Conservation (phyloP, 2,888 invertebrate species). For the Chloroclysta siterata region DNA sequence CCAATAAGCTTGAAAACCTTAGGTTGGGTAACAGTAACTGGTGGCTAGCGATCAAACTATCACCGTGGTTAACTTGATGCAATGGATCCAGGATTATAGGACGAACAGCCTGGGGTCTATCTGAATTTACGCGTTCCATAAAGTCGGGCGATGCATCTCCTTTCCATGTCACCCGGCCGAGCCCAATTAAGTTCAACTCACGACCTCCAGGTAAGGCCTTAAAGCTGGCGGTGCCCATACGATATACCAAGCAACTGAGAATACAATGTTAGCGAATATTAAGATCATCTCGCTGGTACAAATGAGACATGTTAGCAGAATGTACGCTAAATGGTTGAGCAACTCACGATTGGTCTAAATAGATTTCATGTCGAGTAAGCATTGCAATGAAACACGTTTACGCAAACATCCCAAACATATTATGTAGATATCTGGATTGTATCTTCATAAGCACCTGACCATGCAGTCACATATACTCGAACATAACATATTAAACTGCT, state of each 20-base stretch:
- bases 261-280: constrained; percentile 12
- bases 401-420: too few relatives aligned
- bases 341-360: constrained; percentile 2
- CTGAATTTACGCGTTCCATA: constrained; percentile 81
- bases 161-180: constrained; percentile 81
- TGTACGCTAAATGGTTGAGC: not conserved
- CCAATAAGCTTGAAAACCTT: too few relatives aligned
- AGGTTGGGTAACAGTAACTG: too few relatives aligned
- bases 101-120: constrained; percentile 70
- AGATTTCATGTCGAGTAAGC: not conserved
- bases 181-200: constrained; percentile 84
- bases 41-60: not conserved
- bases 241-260: constrained; percentile 7
- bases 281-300: constrained; percentile 12
- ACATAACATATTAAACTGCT: too few relatives aligned
- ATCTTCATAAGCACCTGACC: too few relatives aligned
- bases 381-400: not conserved
- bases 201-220: constrained; percentile 70
- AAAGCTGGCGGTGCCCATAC: constrained; percentile 44
- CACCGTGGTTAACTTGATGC: constrained; percentile 39
- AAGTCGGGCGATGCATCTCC: constrained; percentile 79
- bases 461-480: too few relatives aligned
- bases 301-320: constrained; percentile 13
- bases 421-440: too few relatives aligned
- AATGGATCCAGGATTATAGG: constrained; percentile 57